Percentiles rank a stretch among this genome's conserved stretches.
Conservation (phyloP, 2,113 vertebrate species). For the Platichthys stellatus region DNA sequence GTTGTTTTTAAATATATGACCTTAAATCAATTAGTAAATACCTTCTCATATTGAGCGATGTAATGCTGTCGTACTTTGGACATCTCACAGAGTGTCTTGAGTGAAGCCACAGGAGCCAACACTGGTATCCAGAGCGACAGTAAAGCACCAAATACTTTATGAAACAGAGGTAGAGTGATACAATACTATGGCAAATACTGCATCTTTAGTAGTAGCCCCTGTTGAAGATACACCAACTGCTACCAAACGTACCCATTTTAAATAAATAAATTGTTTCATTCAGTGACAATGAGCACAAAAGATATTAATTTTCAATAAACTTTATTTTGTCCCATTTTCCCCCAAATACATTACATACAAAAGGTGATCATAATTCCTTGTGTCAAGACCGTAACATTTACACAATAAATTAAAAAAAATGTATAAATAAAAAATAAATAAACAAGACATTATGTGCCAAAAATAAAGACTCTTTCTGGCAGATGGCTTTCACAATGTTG, state of each 20-base stretch:
- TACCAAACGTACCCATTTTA: not conserved
- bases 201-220: too few relatives aligned
- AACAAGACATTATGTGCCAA: conserved; percentile 81
- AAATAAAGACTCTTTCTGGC: conserved; percentile 74
- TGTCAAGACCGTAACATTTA: conserved; percentile 79
- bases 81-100: too few relatives aligned
- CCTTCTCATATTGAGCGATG: not conserved
- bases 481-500: conserved; percentile 81
- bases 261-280: not conserved
- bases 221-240: too few relatives aligned
- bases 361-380: conserved; percentile 78
- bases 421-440: conserved; percentile 86
- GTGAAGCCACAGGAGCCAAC: too few relatives aligned
- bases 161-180: too few relatives aligned
- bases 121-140: too few relatives aligned
- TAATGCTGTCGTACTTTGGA: not conserved
- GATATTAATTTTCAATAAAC: conserved; percentile 75
- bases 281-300: not conserved
- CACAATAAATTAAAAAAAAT: conserved; percentile 83
- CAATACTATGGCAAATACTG: too few relatives aligned
- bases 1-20: not conserved
- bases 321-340: conserved; percentile 79
- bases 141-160: too few relatives aligned
- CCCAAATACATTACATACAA: conserved; percentile 79
- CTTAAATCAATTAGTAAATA: not conserved